Percentiles rank a stretch among this genome's conserved stretches.
These are phyloP conservation scores for Lathamus discolor DNA, from an alignment of 2,113 vertebrate genomes.

Conservation along the genomic window DNA sequence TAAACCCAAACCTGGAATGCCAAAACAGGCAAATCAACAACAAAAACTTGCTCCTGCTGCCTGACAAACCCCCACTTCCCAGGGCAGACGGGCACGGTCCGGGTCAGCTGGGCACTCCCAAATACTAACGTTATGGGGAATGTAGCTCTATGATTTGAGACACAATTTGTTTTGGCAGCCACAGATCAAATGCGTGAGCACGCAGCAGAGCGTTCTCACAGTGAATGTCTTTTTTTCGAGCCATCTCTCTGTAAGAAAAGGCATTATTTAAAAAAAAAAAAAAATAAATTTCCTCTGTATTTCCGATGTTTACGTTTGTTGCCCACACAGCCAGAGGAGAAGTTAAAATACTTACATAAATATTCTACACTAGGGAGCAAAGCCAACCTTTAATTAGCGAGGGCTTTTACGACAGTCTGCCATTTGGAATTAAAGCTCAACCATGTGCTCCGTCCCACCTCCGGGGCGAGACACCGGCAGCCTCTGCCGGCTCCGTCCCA, in stretches of 20 bases:
- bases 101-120: not conserved
- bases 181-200: not conserved
- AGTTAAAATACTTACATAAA: conserved; percentile 8
- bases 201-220: not conserved
- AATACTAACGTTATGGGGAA: not conserved
- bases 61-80: not conserved
- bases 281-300: not conserved
- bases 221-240: not conserved
- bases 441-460: conserved; percentile 46
- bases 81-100: not conserved
- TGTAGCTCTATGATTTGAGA: not conserved
- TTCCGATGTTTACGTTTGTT: not conserved
- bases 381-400: not conserved
- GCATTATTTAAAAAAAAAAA: not conserved
- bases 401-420: conserved; percentile 32
- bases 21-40: conserved; percentile 29
- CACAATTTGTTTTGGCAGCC: not conserved
- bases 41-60: conserved; percentile 4
- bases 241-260: not conserved
- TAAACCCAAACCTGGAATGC: conserved; percentile 13
- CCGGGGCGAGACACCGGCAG: not conserved
- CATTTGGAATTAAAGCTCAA: conserved; percentile 40
- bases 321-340: not conserved
- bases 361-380: not conserved
- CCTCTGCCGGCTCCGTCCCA: not conserved